Conservation (phyloP, 2,113 vertebrate genomes). For the Limnothrissa miodon region DNA sequence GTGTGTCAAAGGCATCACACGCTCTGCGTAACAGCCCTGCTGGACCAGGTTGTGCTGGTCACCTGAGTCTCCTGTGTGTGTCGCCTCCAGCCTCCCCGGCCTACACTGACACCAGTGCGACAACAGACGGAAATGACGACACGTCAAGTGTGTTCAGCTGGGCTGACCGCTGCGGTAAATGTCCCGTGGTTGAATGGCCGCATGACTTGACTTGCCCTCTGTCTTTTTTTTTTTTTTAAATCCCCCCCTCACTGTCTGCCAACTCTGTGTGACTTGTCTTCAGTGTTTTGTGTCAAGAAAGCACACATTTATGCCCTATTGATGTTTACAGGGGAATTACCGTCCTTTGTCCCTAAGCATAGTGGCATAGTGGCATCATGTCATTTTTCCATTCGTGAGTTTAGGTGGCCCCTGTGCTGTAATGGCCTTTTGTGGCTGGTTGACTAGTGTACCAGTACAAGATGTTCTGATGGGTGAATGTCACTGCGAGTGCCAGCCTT, state of each 20-base stretch:
- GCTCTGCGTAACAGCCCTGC: not conserved
- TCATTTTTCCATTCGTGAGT: not conserved
- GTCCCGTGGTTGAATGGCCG: constrained; percentile 33
- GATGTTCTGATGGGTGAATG: not conserved
- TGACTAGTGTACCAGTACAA: not conserved
- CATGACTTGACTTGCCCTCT: constrained; percentile 17
- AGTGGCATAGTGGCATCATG: not conserved
- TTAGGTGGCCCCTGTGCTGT: not conserved
- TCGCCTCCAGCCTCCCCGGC: constrained; percentile 51
- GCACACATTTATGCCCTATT: not conserved
- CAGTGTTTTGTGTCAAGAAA: not conserved
- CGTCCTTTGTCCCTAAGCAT: not conserved
- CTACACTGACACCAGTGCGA: constrained; percentile 48
- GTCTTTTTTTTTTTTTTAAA: too few relatives aligned
- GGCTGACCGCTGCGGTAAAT: constrained; percentile 59
- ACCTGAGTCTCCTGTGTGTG: not conserved
- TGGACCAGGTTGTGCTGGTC: not conserved
- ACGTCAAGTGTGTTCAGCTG: constrained; percentile 57
- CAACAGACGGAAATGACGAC: constrained; percentile 47
- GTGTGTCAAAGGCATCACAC: not conserved
- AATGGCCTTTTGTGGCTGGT: not conserved
- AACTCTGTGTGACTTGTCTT: not conserved
- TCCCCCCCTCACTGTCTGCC: not conserved
- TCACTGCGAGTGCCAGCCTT: not conserved
- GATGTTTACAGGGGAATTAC: not conserved